Evolutionary conservation across 2,888 invertebrate species (phyloP).

Genomic region (Tridacna crocea): DNA sequence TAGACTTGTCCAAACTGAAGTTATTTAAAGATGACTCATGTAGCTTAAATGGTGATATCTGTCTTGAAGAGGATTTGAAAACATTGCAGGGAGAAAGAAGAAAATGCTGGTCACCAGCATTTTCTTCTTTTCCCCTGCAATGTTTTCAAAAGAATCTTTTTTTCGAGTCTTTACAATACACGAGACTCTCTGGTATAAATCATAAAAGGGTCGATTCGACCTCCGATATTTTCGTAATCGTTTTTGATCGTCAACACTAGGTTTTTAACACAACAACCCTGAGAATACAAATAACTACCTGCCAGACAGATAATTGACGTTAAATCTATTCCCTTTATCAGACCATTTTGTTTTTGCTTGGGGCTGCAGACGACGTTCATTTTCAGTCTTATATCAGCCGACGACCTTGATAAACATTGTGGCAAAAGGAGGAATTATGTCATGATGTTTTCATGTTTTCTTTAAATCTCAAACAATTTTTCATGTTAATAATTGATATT

Average conservation of each 20-base stretch:
- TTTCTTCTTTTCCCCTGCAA: constrained; percentile 5
- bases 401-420: no score
- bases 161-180: neutral
- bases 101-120: neutral
- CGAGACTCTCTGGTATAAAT: neutral
- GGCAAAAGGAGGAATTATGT: no score
- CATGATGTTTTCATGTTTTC: no score
- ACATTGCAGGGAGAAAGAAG: neutral
- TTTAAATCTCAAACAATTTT: no score
- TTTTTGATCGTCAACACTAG: neutral
- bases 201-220: neutral
- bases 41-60: neutral
- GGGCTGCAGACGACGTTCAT: no score
- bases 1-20: neutral
- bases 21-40: neutral
- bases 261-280: neutral
- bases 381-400: no score
- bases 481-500: no score
- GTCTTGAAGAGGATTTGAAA: neutral
- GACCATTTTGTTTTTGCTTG: no score
- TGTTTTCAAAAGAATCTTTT: neutral
- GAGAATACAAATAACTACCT: neutral
- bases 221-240: no score
- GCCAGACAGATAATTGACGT: neutral
- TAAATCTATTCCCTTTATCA: no score